A percentile compares a stretch with the other conserved stretches of the same genome.
phyloP scores from a whole-genome alignment of 2,113 vertebrate genomes.

The Odontesthes bonariensis region DNA sequence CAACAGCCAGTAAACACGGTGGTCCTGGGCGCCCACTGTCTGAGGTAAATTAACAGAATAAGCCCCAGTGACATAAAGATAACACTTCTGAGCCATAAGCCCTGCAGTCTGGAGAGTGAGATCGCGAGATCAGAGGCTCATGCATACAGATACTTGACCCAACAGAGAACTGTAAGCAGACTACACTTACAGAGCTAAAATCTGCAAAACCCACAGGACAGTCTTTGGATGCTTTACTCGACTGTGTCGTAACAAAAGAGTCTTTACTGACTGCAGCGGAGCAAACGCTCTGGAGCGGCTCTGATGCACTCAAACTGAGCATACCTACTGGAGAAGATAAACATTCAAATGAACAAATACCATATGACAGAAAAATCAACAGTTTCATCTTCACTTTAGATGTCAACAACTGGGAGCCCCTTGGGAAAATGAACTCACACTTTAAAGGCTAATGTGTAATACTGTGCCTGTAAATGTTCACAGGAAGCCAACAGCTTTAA shows the following conservation, averaged over 20 bases:
- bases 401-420: neutral
- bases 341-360: constrained; percentile 41
- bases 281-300: constrained; percentile 86
- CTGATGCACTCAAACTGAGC: constrained; percentile 84
- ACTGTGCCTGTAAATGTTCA: constrained; percentile 25
- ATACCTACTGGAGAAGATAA: constrained; percentile 86
- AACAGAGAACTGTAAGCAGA: constrained; percentile 66
- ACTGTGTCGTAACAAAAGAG: constrained; percentile 87
- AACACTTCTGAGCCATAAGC: constrained; percentile 39
- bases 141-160: constrained; percentile 63
- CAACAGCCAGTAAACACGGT: constrained; percentile 44
- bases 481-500: constrained; percentile 55
- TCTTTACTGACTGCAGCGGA: constrained; percentile 89
- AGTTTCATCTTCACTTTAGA: neutral
- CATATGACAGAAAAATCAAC: neutral
- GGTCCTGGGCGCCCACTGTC: neutral
- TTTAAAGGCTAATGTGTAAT: constrained; percentile 12
- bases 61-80: constrained; percentile 7
- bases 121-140: constrained; percentile 48
- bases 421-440: constrained; percentile 56
- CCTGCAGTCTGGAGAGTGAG: constrained; percentile 16
- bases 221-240: constrained; percentile 89
- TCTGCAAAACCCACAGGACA: constrained; percentile 90
- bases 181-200: constrained; percentile 94
- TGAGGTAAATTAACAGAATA: constrained; percentile 15